phyloP scores from a whole-genome alignment of 2,113 vertebrate genomes.

The Tapirus terrestris region DNA sequence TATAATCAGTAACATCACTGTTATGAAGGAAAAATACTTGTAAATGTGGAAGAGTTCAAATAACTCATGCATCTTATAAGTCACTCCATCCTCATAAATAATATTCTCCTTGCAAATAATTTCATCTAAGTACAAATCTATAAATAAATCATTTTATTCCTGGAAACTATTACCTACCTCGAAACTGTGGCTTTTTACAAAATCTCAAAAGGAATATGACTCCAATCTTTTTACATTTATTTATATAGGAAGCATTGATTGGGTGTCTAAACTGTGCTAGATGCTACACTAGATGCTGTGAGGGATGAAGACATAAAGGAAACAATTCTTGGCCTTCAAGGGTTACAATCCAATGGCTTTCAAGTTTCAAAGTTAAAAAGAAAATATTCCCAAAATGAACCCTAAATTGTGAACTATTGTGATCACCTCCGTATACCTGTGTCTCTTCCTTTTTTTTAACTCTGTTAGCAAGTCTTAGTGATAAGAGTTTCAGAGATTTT shows the following conservation, averaged over 20 bases:
- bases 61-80: neutral
- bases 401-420: neutral
- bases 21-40: neutral
- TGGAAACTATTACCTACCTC: neutral
- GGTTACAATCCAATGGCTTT: neutral
- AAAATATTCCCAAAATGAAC: conserved; percentile 4
- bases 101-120: neutral
- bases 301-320: neutral
- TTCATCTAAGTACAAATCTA: neutral
- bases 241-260: neutral
- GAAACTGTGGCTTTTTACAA: neutral
- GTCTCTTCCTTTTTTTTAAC: conserved; percentile 2
- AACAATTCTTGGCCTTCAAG: neutral
- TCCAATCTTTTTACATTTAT: neutral
- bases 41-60: neutral
- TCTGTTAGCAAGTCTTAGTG: neutral
- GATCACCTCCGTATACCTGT: neutral
- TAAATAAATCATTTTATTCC: neutral
- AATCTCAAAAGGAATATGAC: neutral
- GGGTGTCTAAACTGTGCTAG: neutral
- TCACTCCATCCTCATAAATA: neutral
- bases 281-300: neutral
- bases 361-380: neutral
- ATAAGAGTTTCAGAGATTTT: neutral
- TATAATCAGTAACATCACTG: neutral